Evolutionary conservation across 2,888 invertebrate genomes (phyloP), one percentile per base, ranked within the genome.

Genomic region (Spodoptera littoralis): DNA sequence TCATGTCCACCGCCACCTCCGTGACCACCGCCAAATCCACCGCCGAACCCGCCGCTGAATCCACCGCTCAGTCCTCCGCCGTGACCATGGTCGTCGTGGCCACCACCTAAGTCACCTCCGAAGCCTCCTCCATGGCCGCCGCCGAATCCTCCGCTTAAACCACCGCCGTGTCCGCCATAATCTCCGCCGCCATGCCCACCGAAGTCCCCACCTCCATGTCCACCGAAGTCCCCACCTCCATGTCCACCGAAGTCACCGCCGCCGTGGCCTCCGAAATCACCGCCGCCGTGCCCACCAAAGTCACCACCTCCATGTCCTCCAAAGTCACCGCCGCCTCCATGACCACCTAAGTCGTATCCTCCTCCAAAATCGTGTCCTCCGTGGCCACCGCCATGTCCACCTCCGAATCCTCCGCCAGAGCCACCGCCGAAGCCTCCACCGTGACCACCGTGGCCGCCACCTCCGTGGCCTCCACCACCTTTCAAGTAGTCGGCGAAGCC

Each of bases 401-500:
- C 68, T 9, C 74, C 74, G 3, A 87, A 88, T 6, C 87, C 89
- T 30, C 93, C 86, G 11, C 70, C 68, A 6, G 71, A 65, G 13
- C 73, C 67, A 5, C 71, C 61, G n/a, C 87, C 83, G 3, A 82
- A 78, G 60, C 95, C 89, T 57, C 91, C 87, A 59, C 92, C 94
- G 50, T 91, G 46, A 1, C 44, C 43, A n/a, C 54, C 45, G 79
- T 82, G 88, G 42, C 83, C 88, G 62, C 59, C 55, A 1, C 73
- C 81, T 5, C 74, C 74, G 11, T 68, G 69, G 27, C 81, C 76
- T 12, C 82, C 83, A 11, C 80, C 81, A 51, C 80, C 81, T 60
- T 87, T 86, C 57, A 90, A 76, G 61, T 89, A 88, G n/a, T 88
- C 90, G 11, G 77, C 82, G 53, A 90, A 90, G 41, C 91, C 90